Evolutionary conservation across 2,888 invertebrate genomes (phyloP), one percentile per base, ranked within the genome.

Genomic region (Pyrochroa serraticornis): DNA sequence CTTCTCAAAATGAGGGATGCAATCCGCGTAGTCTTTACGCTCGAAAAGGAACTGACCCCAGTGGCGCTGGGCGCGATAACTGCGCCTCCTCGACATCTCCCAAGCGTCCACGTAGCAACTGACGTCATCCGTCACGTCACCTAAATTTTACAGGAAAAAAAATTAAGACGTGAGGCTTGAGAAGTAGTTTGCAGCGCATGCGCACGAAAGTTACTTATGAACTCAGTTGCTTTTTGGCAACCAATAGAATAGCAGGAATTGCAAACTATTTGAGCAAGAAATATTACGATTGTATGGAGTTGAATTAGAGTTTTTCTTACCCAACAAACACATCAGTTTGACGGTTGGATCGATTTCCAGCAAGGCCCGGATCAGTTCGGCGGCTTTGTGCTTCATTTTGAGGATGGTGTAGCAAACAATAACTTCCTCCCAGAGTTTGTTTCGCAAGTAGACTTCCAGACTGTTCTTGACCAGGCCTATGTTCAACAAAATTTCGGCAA

Each of bases 401-500:
- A 97, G 78, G 60, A 87, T 81, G 36, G 92, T 91, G 75, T 97
- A 97, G 79, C 98, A 98, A 1, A 87, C 84, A 50, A 99, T 92
- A 30, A 95, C 92, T 63, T 95, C 90, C 71, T 97, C 94, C 97
- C 97, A 99, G 14, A 91, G 80, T 67, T 92, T 85, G 14, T 97
- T 81, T 43, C 84, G 81, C 14, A 88, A 79, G 75, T 88, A 95
- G 48, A 92, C 81, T 63, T 93, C 92, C 12, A 95, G 80, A 0
- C 96, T 95, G 2, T 89, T 87, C 77, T 95, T 95, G 1, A 90
- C 85, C 60, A 93, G 84, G 6, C 96, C 97, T 45, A 96, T 76
- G 64, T 89, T 89, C 1, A 92, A 76, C 75, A 94, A 85, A 49
- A 95, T 75, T 67, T 92, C 88, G 0, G 91, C 96, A 35, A 94